Base-by-base conservation (phyloP, 2,888 invertebrate genomes). In the Platerodrilus igneus region DNA sequence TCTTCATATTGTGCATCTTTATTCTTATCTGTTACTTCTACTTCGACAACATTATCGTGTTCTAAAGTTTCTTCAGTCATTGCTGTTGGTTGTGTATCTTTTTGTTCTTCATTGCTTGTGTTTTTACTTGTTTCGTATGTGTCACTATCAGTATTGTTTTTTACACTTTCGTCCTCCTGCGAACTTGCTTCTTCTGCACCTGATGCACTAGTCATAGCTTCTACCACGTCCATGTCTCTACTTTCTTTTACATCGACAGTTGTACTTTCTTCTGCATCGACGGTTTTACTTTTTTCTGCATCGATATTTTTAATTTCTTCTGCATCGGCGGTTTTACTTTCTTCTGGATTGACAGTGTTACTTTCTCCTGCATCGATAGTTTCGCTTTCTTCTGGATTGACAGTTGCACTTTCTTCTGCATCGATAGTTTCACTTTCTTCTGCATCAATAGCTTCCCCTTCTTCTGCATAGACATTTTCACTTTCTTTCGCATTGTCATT, bases 301-400 rank as follows among this genome's bases (percentile, higher is more conserved):
- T 29, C 10, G 4, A 13, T 3, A 9, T 41, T 20, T 7, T 37
- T 33, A 7, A 29, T n/a, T n/a, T 28, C 34, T 25, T 32, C 30
- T 26, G 16, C 30, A 9, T 17, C 23, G 14, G 21, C 18, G n/a
- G n/a, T n/a, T n/a, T n/a, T n/a, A n/a, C n/a, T n/a, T n/a, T n/a
- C n/a, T n/a, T n/a, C n/a, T n/a, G n/a, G 7, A 18, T n/a, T n/a
- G 5, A 20, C 9, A 23, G 11, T 16, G 8, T 23, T 15, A 20
- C 14, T 23, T 1, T 13, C 4, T 13, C 18, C 23, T 7, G n/a
- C n/a, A n/a, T 20, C 8, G 4, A 15, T 16, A 20, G 7, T 8
- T 19, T 18, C 15, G 7, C 14, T 20, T 4, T 21, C 27, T 7
- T 30, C 25, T 7, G 9, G 3, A 18, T 30, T 16, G 1, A 31